phyloP scores from a whole-genome alignment of 2,888 invertebrate species.

The Omphaloscelis lunosa region DNA sequence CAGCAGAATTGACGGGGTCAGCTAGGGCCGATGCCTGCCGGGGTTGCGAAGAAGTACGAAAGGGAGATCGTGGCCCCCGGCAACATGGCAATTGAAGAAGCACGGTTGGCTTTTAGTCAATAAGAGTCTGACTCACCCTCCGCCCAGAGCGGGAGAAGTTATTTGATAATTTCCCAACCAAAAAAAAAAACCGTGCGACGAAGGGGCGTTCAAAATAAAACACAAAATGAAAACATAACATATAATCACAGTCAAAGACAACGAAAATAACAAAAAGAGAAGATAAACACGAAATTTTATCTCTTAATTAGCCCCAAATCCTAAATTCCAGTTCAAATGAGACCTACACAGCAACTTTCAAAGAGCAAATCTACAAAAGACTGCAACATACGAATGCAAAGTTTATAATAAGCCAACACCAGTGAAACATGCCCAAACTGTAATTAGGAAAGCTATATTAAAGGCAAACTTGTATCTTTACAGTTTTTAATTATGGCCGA shows the following conservation, averaged over 20 bases:
- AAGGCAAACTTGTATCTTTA: constrained; percentile 30
- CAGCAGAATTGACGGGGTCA: no score
- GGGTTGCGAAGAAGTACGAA: no score
- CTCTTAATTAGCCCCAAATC: constrained; percentile 44
- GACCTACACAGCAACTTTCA: constrained; percentile 9
- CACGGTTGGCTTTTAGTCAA: no score
- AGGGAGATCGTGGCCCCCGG: no score
- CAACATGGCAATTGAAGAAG: no score
- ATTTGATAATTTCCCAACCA: no score
- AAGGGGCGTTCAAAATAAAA: no score
- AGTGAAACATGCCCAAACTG: constrained; percentile 37
- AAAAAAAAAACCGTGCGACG: no score
- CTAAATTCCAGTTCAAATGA: constrained; percentile 27
- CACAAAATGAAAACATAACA: neutral
- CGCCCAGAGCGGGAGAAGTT: no score
- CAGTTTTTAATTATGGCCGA: constrained; percentile 42
- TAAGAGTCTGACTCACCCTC: no score
- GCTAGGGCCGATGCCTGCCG: no score
- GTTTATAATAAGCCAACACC: constrained; percentile 50
- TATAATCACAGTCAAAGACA: neutral
- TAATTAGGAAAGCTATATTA: constrained; percentile 43
- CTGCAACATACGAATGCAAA: constrained; percentile 21
- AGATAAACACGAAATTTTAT: neutral
- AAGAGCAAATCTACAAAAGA: constrained; percentile 41
- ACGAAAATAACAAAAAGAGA: neutral